Evolutionary conservation across 2,113 vertebrate genomes (phyloP).

Genomic region (Opisthocomus hoazin): DNA sequence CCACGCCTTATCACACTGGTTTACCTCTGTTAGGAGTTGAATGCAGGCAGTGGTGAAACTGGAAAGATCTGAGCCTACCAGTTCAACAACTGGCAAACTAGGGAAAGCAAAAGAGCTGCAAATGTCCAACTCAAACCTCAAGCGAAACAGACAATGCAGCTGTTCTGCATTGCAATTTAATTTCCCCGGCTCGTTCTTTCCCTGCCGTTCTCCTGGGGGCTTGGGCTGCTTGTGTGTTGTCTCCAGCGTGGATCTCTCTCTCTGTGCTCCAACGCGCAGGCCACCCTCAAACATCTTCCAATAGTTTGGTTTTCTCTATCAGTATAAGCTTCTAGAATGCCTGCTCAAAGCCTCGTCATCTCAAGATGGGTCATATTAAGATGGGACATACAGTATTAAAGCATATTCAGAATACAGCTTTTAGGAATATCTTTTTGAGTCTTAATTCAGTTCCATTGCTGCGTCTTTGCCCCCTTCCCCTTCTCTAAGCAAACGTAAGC

Average conservation of each 20-base stretch:
- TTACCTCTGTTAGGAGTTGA: not conserved
- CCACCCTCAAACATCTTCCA: not conserved
- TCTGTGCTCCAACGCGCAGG: not conserved
- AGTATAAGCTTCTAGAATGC: not conserved
- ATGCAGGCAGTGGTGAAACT: not conserved
- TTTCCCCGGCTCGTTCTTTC: rapidly evolving
- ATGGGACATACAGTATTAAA: not conserved
- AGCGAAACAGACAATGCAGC: not conserved
- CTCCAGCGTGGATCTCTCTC: not conserved
- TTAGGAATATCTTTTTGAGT: not conserved
- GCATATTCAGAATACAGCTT: not conserved
- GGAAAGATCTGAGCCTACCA: not conserved
- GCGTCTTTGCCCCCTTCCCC: not conserved
- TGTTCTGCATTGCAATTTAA: not conserved
- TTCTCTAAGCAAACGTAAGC: not conserved
- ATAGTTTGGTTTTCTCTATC: not conserved
- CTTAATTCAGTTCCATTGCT: not conserved
- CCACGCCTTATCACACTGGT: too few species aligned
- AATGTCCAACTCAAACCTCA: not conserved
- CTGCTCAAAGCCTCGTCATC: not conserved
- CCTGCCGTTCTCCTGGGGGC: not conserved
- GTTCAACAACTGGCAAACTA: not conserved
- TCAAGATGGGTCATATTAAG: not conserved
- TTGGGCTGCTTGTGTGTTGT: not conserved
- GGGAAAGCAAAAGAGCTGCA: not conserved